Evolutionary conservation across 1,140 invertebrate genomes (phyloP).

Genomic region (Neotoxoptera formosana): DNA sequence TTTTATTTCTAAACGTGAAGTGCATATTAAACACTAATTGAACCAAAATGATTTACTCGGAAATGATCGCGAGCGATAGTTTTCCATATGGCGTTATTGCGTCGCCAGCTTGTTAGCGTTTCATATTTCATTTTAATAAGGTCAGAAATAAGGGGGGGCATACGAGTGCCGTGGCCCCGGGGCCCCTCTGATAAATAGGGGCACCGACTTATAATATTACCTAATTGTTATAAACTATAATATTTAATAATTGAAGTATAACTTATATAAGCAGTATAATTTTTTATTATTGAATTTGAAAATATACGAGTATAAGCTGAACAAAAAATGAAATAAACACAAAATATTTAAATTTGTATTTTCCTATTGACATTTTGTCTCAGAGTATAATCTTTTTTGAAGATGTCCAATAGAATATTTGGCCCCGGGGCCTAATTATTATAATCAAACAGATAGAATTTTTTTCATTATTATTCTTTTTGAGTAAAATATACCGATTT

Average conservation of each 20-base stretch:
- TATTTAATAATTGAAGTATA: not conserved
- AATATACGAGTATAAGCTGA: not conserved
- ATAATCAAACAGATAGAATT: not conserved
- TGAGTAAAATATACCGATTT: not conserved
- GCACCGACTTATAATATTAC: not conserved
- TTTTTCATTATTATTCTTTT: not conserved
- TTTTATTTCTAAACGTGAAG: not conserved
- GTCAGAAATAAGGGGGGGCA: not conserved
- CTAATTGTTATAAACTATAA: not conserved
- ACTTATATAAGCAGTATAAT: not conserved
- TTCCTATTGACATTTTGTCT: not conserved
- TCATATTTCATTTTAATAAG: not conserved
- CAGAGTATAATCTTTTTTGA: not conserved
- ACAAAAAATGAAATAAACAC: not conserved
- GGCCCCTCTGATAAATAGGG: not conserved
- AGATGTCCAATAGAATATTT: not conserved
- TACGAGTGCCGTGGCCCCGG: too few relatives aligned
- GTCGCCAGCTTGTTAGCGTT: not conserved
- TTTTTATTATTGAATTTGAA: not conserved
- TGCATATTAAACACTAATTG: slow-evolving; percentile 25
- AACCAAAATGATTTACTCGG: slow-evolving; percentile 9
- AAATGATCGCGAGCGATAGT: not conserved
- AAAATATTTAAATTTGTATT: not conserved
- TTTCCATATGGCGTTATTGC: not conserved
- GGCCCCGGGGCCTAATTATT: not conserved